Evolutionary conservation across 1,140 invertebrate genomes (phyloP), one percentile per base, ranked within the genome.

Genomic region (Pectinophora gossypiella): DNA sequence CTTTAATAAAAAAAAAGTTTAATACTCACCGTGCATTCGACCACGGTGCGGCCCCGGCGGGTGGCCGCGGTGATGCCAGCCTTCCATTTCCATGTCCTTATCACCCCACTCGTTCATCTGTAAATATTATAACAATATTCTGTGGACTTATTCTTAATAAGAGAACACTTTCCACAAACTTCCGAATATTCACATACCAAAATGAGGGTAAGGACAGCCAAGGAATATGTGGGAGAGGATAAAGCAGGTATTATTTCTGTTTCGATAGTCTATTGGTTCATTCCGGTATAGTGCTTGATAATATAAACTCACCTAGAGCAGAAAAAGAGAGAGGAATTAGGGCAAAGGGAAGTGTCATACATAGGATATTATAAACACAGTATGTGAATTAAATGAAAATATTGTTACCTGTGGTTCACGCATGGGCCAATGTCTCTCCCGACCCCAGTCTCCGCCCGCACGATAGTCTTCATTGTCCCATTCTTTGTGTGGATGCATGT

Each of bases 401-500:
- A 15, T 3, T 40, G 36, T 40, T 40, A 88, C 87, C 84, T 87
- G 85, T 49, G 82, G 52, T 27, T 88, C 86, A 61, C 84, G 81
- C 55, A 87, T 76, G 12, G 77, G 75, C 87, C 87, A 89, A 57
- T 86, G 84, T 45, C 87, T 64, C 19, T 89, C 86, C 36, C 86
- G 64, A 36, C 82, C 80, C 85, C 86, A 88, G 50, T 88, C 85
- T n/a, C 72, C 78, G 10, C 62, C 59, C 7, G 68, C 63, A 44
- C 83, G 76, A 49, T 88, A 89, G 45, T 88, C 87, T 36, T 89
- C 87, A 70, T 76, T 85, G 15, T 89, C 87, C 87, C 87, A 89
- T 12, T 89, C 87, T 69, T 89, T 89, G 56, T 85, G 85, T 1
- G 78, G 68, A 68, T 88, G 87, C 51, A 87, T 77, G 53, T 88